Conservation (phyloP, 2,113 vertebrate species). For the Otolemur garnettii region DNA sequence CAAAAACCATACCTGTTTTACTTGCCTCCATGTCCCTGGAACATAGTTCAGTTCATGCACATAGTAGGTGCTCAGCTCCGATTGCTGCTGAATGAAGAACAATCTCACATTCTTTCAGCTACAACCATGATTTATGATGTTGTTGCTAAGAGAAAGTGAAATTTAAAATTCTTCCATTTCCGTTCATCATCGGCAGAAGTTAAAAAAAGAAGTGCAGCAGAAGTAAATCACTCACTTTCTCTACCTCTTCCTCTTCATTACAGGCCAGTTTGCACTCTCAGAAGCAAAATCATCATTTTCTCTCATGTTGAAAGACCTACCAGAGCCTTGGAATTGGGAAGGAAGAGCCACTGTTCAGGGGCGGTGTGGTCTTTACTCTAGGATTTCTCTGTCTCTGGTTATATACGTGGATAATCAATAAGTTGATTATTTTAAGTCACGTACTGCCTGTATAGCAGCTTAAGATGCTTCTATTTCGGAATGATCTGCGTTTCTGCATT, state of each 20-base stretch:
- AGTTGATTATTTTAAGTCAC: background rate
- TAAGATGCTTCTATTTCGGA: conserved; percentile 43
- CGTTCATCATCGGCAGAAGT: background rate
- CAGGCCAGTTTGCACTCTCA: background rate
- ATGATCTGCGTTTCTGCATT: background rate
- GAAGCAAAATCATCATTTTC: background rate
- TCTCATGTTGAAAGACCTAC: background rate
- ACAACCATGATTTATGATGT: background rate
- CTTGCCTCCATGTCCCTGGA: background rate
- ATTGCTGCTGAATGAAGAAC: conserved; percentile 39
- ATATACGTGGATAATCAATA: background rate
- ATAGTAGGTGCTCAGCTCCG: background rate
- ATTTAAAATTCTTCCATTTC: conserved; percentile 35
- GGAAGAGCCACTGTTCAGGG: background rate
- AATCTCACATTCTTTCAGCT: conserved; percentile 11
- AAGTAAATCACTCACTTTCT: conserved; percentile 21
- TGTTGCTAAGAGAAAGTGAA: conserved; percentile 15
- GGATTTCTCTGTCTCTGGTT: background rate
- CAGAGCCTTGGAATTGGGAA: background rate
- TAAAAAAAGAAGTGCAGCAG: background rate
- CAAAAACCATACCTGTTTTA: background rate
- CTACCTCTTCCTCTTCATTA: background rate
- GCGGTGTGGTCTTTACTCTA: background rate
- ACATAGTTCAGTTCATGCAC: background rate
- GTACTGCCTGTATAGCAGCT: background rate